A percentile compares a stretch with the other conserved stretches of the same genome.
phyloP scores from a whole-genome alignment of 2,888 invertebrate species.

The Torymus texanus region DNA sequence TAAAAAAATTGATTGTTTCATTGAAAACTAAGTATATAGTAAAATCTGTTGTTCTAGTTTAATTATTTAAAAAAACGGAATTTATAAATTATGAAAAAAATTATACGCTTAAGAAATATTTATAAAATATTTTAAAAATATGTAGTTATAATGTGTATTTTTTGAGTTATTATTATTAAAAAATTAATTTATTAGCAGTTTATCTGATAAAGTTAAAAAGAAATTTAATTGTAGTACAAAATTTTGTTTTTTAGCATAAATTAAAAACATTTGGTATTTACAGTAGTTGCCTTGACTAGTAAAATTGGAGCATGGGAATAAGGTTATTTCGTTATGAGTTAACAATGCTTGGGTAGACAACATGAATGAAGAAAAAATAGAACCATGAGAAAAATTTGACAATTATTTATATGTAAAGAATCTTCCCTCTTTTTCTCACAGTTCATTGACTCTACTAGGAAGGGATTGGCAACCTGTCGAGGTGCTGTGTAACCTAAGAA shows the following conservation, averaged over 20 bases:
- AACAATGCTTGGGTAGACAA: background rate
- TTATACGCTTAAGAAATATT: too few relatives aligned
- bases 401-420: conserved; percentile 22
- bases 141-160: too few relatives aligned
- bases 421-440: conserved; percentile 25
- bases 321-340: background rate
- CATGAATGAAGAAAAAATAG: conserved; percentile 22
- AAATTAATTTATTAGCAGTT: too few relatives aligned
- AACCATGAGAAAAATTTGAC: conserved; percentile 21
- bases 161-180: too few relatives aligned
- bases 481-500: conserved; percentile 45
- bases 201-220: too few relatives aligned
- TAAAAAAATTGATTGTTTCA: too few relatives aligned
- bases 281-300: conserved; percentile 12
- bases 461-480: conserved; percentile 39
- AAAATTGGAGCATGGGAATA: conserved; percentile 28
- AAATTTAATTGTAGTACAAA: too few relatives aligned
- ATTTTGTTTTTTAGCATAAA: background rate
- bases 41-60: too few relatives aligned
- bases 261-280: background rate
- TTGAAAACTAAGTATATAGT: too few relatives aligned
- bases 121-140: too few relatives aligned
- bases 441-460: conserved; percentile 47
- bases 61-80: too few relatives aligned
- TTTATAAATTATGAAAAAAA: too few relatives aligned